Conservation (phyloP, 2,113 vertebrate genomes). For the Pelobates fuscus region DNA sequence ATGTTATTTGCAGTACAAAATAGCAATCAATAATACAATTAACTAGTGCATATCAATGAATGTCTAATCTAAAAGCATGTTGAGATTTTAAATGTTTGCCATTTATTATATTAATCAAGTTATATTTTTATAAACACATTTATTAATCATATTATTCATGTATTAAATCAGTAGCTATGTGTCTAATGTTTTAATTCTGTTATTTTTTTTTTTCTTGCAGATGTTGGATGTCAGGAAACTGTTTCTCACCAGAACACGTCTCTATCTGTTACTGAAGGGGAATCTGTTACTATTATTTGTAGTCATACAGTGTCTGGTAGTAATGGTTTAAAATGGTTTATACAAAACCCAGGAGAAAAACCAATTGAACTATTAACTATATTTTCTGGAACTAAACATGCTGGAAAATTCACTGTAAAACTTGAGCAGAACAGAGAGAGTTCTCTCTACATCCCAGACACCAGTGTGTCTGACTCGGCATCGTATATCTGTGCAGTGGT, state of each 20-base stretch:
- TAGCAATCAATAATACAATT: too few relatives aligned
- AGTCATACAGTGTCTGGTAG: not conserved
- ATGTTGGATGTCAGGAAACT: conserved; percentile 1
- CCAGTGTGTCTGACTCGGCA: conserved; percentile 16
- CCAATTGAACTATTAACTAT: conserved; percentile 24
- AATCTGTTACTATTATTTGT: conserved; percentile 20
- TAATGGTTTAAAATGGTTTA: conserved; percentile 23
- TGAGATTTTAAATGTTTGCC: too few relatives aligned
- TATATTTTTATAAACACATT: too few relatives aligned
- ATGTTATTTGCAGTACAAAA: too few relatives aligned
- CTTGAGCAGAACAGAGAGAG: not conserved
- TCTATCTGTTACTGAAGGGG: conserved; percentile 8
- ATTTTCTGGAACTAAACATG: not conserved
- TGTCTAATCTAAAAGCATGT: too few relatives aligned
- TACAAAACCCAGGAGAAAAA: not conserved
- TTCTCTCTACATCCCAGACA: not conserved
- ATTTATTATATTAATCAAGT: too few relatives aligned
- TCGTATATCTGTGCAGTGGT: conserved; percentile 25
- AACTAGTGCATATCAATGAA: too few relatives aligned
- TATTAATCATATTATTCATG: too few relatives aligned
- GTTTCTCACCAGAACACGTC: not conserved
- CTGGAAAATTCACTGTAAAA: not conserved
- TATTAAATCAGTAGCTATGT: too few relatives aligned
- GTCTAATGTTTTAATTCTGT: too few relatives aligned
- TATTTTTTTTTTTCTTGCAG: not conserved